Evolutionary conservation across 2,888 invertebrate genomes (phyloP).

Genomic region (Sarcophaga variegata): DNA sequence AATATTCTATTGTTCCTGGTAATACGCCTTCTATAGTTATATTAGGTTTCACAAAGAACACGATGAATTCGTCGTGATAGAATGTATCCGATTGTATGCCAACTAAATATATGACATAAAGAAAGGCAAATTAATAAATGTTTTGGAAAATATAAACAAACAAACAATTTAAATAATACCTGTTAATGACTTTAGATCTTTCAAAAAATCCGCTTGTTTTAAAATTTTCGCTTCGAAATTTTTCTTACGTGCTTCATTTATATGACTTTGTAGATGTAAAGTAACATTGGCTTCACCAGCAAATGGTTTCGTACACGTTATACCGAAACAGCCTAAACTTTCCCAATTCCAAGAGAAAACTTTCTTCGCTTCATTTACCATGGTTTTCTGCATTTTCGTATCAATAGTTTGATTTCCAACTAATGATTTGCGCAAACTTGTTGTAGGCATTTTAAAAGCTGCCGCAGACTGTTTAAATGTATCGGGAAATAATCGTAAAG

Average conservation of each 20-base stretch:
- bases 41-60: conserved; percentile 82
- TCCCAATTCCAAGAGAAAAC: conserved; percentile 75
- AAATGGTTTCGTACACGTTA: conserved; percentile 72
- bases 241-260: conserved; percentile 66
- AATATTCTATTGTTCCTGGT: conserved; percentile 81
- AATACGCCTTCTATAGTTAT: conserved; percentile 83
- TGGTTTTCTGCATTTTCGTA: not conserved
- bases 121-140: not conserved
- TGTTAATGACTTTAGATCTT: conserved; percentile 76
- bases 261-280: conserved; percentile 72
- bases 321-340: conserved; percentile 72
- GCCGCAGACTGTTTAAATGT: conserved; percentile 31
- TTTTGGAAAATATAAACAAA: not conserved
- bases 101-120: conserved; percentile 78
- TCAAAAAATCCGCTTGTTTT: conserved; percentile 72
- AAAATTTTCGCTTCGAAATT: conserved; percentile 72
- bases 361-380: conserved; percentile 28
- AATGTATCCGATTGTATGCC: conserved; percentile 85
- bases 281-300: conserved; percentile 71
- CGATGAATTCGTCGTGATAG: conserved; percentile 80
- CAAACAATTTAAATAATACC: conserved; percentile 67
- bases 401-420: not conserved
- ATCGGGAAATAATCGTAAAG: conserved; percentile 70
- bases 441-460: not conserved
- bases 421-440: conserved; percentile 17